Evolutionary conservation across 92 coral and sea anemone species (phyloP).

Genomic region (Epizoanthus ramosus): DNA sequence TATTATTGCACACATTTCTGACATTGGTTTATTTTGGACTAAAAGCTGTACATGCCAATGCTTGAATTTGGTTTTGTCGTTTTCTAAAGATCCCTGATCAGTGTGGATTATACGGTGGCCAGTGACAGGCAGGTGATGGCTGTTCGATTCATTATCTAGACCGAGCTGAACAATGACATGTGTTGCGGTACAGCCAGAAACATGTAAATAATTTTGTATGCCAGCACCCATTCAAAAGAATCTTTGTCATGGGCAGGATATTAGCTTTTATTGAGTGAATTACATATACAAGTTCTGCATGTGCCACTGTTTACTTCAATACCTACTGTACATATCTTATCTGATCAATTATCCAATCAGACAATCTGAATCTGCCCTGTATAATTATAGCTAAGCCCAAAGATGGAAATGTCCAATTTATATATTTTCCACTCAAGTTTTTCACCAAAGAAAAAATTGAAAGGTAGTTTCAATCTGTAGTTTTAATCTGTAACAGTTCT

Average conservation of each 20-base stretch:
- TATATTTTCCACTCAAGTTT: no score
- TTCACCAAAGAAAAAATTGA: neutral
- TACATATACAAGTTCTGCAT: neutral
- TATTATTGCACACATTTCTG: no score
- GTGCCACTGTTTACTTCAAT: neutral
- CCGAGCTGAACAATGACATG: neutral
- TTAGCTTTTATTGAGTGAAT: neutral
- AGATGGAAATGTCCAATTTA: neutral
- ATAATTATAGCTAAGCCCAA: neutral
- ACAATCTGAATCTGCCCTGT: neutral
- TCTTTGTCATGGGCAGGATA: neutral
- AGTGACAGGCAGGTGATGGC: constrained; percentile 18
- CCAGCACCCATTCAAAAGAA: neutral
- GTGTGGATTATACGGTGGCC: no score
- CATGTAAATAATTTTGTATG: constrained; percentile 4
- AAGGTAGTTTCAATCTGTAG: no score
- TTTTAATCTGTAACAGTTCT: no score
- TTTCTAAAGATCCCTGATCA: no score
- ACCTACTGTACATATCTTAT: no score
- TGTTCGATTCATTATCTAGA: neutral
- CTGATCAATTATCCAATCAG: no score
- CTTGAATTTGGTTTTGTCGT: no score
- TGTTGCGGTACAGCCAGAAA: neutral
- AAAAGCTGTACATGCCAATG: no score
- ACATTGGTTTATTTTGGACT: no score